Base-by-base conservation (phyloP, 2,113 vertebrate species). In the Hemiscyllium ocellatum region DNA sequence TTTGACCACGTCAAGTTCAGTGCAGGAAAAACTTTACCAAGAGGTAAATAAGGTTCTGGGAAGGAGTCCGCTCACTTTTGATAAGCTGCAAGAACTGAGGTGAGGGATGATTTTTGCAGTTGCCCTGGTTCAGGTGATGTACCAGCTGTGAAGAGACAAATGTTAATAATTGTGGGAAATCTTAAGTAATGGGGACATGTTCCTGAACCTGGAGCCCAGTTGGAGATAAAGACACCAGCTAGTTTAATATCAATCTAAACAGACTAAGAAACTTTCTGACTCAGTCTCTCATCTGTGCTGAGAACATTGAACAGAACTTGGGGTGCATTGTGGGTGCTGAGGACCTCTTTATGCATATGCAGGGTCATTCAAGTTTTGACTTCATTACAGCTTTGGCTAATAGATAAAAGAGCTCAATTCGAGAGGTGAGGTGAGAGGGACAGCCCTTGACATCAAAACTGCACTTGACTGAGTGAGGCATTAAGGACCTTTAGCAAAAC, bases 31-130 rank as follows among this genome's bases (percentile, higher is more conserved):
- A 96, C 97, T 99, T 26, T 97, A 97, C 96, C 96, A 98, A 96
- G 99, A 99, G 96, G 95, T 99, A 96, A 97, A 98, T 20, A 97
- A 96, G 0, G 97, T 99, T 97, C 97, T 99, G 65, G 99, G 98
- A 10, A 98, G 98, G 10, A 98, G 97, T 94, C 98, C 98, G 15
- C 91, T 99, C 96, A 98, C 98, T 42, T 96, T 98, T 90, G 98
- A 98, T 95, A 99, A 99, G 97, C 98, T 98, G 0, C 98, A 99
- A 89, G 97, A 98, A 96, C 98, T 99, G 96, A 98, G 97, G 99
- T 99, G 96, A 96, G 97, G 3, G 26, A 29, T 69, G 50, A 91
- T 86, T 91, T 83, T 66, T 95, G 78, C 95, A 83, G 20, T 19
- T 29, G 1, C 50, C 26, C 24, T 56, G 29, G 29, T 61, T 90